phyloP scores from a whole-genome alignment of 2,888 invertebrate species.

The Scrobipalpa atriplicella region DNA sequence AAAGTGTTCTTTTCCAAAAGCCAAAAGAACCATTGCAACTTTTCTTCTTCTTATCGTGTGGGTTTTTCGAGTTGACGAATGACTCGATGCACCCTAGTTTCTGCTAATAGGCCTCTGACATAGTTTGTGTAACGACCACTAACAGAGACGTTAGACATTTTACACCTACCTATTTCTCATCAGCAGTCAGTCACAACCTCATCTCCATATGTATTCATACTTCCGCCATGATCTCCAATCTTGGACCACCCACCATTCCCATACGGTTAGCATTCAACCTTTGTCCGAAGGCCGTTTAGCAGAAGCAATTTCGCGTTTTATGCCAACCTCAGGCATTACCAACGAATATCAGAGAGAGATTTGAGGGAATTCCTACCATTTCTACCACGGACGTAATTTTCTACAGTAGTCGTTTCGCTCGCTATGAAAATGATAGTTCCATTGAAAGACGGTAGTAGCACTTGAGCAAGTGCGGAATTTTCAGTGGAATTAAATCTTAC shows the following conservation, averaged over 20 bases:
- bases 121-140: too few species aligned
- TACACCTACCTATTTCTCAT: background rate
- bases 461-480: too few species aligned
- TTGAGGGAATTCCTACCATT: constrained; percentile 24
- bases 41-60: too few species aligned
- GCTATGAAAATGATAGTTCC: background rate
- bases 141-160: too few species aligned
- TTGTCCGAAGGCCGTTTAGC: constrained; percentile 72
- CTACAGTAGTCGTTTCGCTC: constrained; percentile 1
- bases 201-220: background rate
- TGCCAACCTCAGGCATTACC: constrained; percentile 55
- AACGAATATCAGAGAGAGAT: constrained; percentile 35
- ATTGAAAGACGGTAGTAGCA: too few species aligned
- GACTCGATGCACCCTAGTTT: too few species aligned
- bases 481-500: too few species aligned
- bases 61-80: too few species aligned
- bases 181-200: too few species aligned
- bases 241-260: constrained; percentile 41
- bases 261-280: constrained; percentile 56
- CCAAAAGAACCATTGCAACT: too few species aligned
- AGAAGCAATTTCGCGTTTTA: constrained; percentile 75
- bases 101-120: too few species aligned
- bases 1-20: too few species aligned
- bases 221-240: background rate
- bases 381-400: background rate